phyloP scores from a whole-genome alignment of 2,888 invertebrate species.

The Clunio marinus region DNA sequence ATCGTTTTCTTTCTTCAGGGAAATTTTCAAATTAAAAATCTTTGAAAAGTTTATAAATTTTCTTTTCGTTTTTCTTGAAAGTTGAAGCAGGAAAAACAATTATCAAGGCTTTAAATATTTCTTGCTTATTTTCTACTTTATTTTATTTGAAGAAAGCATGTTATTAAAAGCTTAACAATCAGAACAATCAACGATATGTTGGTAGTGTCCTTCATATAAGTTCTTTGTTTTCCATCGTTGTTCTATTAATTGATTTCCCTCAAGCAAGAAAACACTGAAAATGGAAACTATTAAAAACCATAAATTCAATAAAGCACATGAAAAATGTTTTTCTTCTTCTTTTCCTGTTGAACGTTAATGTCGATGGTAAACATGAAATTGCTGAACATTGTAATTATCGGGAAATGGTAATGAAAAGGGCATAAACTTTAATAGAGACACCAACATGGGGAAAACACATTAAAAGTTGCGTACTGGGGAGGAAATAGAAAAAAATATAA shows the following conservation, averaged over 20 bases:
- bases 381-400: slow-evolving; percentile 37
- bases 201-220: not conserved
- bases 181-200: slow-evolving; percentile 9
- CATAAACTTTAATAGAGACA: slow-evolving; percentile 27
- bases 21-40: slow-evolving; percentile 10
- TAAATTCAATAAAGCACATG: slow-evolving; percentile 35
- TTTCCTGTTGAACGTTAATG: slow-evolving; percentile 17
- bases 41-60: too few species aligned
- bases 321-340: slow-evolving; percentile 1
- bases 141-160: not conserved
- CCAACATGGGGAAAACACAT: not conserved
- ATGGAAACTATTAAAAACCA: slow-evolving; percentile 19
- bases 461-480: not conserved
- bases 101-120: not conserved
- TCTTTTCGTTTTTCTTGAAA: not conserved
- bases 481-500: not conserved
- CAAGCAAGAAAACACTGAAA: slow-evolving; percentile 5
- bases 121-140: not conserved
- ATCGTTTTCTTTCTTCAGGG: too few species aligned
- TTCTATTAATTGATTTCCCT: slow-evolving; percentile 36
- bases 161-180: slow-evolving; percentile 1
- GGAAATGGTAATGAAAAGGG: slow-evolving; percentile 2
- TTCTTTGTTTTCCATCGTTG: not conserved
- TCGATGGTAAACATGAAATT: slow-evolving; percentile 1
- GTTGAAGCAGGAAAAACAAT: not conserved